These are phyloP conservation scores for Chitala chitala DNA, from an alignment of 2,113 vertebrate genomes.

Conservation along the genomic window DNA sequence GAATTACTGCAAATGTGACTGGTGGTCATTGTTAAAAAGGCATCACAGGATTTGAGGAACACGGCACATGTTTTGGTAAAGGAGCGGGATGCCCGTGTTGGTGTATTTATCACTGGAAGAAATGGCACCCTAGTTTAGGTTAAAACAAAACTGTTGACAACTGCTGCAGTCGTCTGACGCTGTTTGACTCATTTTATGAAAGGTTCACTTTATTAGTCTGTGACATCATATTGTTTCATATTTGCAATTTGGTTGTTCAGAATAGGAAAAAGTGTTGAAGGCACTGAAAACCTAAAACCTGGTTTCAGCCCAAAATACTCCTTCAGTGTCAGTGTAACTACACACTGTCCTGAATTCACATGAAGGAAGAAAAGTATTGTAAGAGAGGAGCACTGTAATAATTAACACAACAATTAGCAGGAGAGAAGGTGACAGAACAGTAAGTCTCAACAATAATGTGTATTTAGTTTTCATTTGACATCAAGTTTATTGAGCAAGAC, in stretches of 20 bases:
- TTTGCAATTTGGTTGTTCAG: background rate
- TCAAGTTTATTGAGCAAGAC: no score
- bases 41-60: no score
- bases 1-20: no score
- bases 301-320: slow-evolving; percentile 4
- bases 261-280: background rate
- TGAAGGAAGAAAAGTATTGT: background rate
- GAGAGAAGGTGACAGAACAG: no score
- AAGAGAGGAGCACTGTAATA: background rate
- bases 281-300: background rate
- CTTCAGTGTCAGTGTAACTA: slow-evolving; percentile 3
- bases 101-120: no score
- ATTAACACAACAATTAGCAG: background rate
- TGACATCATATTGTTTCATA: no score
- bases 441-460: background rate
- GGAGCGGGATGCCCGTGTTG: no score
- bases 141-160: no score
- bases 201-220: background rate
- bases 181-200: background rate
- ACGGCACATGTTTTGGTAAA: no score
- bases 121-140: no score
- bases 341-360: background rate
- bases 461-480: background rate
- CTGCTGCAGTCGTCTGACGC: no score
- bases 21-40: no score